A percentile compares a stretch with the other conserved stretches of the same genome.
These are phyloP conservation scores for Desmophyllum pertusum DNA, from an alignment of 92 coral and sea anemone genomes.

Conservation along the genomic window DNA sequence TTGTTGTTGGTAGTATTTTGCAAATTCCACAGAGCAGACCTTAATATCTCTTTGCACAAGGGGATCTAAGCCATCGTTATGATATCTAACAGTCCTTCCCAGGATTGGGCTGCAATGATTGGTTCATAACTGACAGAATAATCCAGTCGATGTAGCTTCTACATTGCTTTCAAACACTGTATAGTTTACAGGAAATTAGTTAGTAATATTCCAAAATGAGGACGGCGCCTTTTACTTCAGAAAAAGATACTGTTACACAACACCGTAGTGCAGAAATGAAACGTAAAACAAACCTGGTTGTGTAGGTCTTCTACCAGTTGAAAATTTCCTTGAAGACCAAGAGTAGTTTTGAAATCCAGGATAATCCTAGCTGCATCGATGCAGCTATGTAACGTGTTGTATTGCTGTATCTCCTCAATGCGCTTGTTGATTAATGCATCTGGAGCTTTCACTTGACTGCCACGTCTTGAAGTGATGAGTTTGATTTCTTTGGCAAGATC, in stretches of 20 bases:
- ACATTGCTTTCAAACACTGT: background rate
- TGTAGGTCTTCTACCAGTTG: conserved; percentile 59
- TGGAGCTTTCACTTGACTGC: background rate
- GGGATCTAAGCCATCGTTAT: too few relatives aligned
- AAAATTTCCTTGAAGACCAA: conserved; percentile 70
- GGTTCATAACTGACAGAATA: background rate
- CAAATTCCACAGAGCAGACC: too few relatives aligned
- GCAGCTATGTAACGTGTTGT: conserved; percentile 55
- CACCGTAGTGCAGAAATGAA: background rate
- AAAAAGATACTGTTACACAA: background rate
- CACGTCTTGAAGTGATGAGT: conserved; percentile 22
- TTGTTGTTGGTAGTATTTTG: too few relatives aligned
- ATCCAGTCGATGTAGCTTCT: background rate
- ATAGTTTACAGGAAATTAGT: background rate
- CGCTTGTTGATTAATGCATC: conserved; percentile 7
- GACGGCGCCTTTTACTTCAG: background rate
- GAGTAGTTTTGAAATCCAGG: conserved; percentile 40
- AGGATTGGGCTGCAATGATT: background rate
- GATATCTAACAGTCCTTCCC: too few relatives aligned
- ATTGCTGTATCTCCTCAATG: conserved; percentile 55
- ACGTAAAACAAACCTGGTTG: conserved; percentile 59
- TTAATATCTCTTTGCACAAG: too few relatives aligned
- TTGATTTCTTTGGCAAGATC: conserved; percentile 45
- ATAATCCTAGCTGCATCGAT: conserved; percentile 68
- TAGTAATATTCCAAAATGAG: too few relatives aligned